A percentile compares a stretch with the other conserved stretches of the same genome.
Conservation (phyloP, 2,113 vertebrate genomes). For the Platichthys stellatus region DNA sequence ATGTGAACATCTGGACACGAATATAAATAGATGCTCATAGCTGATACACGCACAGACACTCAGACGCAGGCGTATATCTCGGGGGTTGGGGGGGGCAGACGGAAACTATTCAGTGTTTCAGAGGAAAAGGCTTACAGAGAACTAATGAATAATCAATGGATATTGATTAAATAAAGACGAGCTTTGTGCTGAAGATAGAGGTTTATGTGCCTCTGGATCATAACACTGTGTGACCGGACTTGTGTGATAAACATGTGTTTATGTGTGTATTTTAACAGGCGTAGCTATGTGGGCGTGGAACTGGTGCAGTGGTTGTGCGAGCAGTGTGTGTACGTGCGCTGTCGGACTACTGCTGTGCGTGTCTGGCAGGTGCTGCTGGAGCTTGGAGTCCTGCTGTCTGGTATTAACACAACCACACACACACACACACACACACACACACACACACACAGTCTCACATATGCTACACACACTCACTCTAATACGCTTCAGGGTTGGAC, state of each 20-base stretch:
- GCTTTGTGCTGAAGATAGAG: slow-evolving; percentile 26
- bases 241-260: slow-evolving; percentile 31
- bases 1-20: slow-evolving; percentile 43
- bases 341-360: slow-evolving; percentile 88
- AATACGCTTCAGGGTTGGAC: slow-evolving; percentile 1
- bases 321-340: slow-evolving; percentile 92
- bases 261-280: slow-evolving; percentile 78
- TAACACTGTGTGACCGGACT: slow-evolving; percentile 18
- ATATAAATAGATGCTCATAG: slow-evolving; percentile 37
- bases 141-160: slow-evolving; percentile 73
- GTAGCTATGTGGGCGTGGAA: slow-evolving; percentile 94
- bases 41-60: not conserved
- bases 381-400: slow-evolving; percentile 94
- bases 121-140: slow-evolving; percentile 57
- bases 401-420: slow-evolving; percentile 71
- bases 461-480: slow-evolving; percentile 10
- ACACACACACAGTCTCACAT: slow-evolving; percentile 1
- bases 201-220: slow-evolving; percentile 12
- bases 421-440: slow-evolving; percentile 14
- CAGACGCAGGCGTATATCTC: slow-evolving; percentile 19
- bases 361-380: slow-evolving; percentile 98
- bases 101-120: slow-evolving; percentile 54
- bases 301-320: slow-evolving; percentile 97
- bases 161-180: slow-evolving; percentile 65
- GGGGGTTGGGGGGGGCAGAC: not conserved